Percentiles rank a stretch among this genome's conserved stretches.
Evolutionary conservation across 1,140 invertebrate genomes (phyloP).

Genomic region (Grapholita molesta): DNA sequence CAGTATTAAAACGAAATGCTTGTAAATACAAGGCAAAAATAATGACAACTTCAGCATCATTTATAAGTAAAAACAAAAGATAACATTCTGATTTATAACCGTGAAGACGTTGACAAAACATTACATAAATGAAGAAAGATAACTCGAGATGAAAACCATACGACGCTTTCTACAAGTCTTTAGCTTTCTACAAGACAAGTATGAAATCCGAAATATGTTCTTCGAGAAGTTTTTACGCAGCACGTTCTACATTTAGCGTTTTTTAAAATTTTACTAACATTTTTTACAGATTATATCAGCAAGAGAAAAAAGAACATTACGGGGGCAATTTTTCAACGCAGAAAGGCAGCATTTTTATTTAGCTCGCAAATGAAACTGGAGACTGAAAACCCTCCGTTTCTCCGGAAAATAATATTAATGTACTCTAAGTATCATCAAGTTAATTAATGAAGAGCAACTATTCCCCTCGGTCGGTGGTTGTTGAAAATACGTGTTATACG

Average conservation of each 20-base stretch:
- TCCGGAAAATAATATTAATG: neutral
- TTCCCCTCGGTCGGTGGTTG: neutral
- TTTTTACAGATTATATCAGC: neutral
- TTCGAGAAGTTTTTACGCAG: neutral
- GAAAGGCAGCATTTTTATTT: neutral
- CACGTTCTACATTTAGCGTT: neutral
- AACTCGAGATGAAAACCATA: neutral
- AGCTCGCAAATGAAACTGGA: neutral
- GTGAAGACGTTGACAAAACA: neutral
- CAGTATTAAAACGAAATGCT: neutral
- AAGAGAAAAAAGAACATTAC: neutral
- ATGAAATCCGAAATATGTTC: neutral
- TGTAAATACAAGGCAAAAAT: neutral
- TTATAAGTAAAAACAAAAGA: neutral
- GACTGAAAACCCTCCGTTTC: neutral
- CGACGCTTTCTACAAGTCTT: too few species aligned
- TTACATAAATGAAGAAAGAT: neutral
- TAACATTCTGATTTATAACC: neutral
- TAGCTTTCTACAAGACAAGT: too few species aligned
- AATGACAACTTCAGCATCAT: neutral
- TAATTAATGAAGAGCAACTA: neutral
- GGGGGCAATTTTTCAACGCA: neutral
- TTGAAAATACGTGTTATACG: neutral
- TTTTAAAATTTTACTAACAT: neutral
- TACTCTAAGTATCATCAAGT: neutral